Evolutionary conservation across 2,113 vertebrate species (phyloP), one percentile per base, ranked within the genome.

Genomic region (Machaerirhynchus nigripectus): DNA sequence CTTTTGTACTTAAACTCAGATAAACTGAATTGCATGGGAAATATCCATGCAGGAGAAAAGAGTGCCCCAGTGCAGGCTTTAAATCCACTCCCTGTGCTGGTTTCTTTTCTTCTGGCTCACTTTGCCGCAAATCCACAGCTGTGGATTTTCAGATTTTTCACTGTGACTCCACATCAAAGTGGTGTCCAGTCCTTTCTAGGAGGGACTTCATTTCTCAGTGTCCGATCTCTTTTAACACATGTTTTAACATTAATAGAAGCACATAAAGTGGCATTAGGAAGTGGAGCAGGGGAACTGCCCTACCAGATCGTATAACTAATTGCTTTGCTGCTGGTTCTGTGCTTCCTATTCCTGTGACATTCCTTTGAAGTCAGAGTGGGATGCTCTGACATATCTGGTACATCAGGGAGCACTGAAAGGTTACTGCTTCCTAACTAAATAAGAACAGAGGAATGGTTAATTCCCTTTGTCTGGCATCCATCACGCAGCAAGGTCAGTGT

Each of bases 341-440:
- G 93, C 93, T 95, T 93, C 93, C 93, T 96, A 95, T 96, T 86
- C 88, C 79, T 88, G 80, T 93, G 93, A 81, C 95, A 93, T 93
- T 84, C 96, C 90, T 94, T 90, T 96, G 96, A 96, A 97, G 93
- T 94, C 85, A n/a, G 76, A 93, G 61, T 24, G 69, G 69, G 93
- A 96, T 82, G 92, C 90, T 84, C 73, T 93, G 93, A 92, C 89
- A 94, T 95, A 94, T 92, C 95, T 94, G 90, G 88, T 90, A 71
- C 88, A 95, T 90, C 83, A 89, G 95, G 93, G 92, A 94, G 95
- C 93, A 93, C 90, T 8, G 93, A 92, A 96, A 96, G 95, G 92
- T 97, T 96, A 92, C 80, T 61, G 92, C 86, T 95, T 95, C 86
- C 93, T 90, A 95, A 84, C 94, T 85, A 95, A 93, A 59, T 90